phyloP scores from a whole-genome alignment of 1,140 invertebrate species.

The Penaeus japonicus region DNA sequence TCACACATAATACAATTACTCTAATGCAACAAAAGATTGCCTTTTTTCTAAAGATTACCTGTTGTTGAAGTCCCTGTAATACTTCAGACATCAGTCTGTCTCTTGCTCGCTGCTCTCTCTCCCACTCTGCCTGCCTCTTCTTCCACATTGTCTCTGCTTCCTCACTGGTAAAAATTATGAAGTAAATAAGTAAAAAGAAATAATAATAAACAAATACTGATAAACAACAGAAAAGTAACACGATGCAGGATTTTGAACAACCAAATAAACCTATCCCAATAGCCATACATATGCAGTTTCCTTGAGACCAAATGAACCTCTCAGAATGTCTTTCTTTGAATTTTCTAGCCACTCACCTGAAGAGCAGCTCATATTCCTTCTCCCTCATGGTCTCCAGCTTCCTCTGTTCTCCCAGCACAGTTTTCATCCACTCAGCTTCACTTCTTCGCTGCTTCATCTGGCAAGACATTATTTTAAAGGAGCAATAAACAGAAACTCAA shows the following conservation, averaged over 20 bases:
- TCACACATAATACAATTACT: no score
- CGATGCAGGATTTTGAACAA: no score
- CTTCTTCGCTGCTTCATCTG: slow-evolving; percentile 36
- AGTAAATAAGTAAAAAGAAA: not conserved
- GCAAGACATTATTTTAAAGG: not conserved
- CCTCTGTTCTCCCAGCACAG: slow-evolving; percentile 40
- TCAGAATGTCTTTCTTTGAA: not conserved
- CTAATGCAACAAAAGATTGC: no score
- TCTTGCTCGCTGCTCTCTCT: slow-evolving; percentile 45
- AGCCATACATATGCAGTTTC: no score
- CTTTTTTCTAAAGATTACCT: slow-evolving; percentile 8
- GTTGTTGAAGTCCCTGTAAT: slow-evolving; percentile 36
- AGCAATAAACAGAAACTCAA: not conserved
- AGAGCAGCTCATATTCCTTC: slow-evolving; percentile 49
- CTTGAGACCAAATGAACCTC: not conserved
- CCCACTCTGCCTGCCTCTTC: slow-evolving; percentile 39
- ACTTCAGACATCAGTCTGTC: slow-evolving; percentile 46
- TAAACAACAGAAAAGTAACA: not conserved
- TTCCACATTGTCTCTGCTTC: slow-evolving; percentile 48
- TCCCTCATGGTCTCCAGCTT: slow-evolving; percentile 35
- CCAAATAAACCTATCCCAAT: no score
- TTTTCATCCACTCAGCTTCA: slow-evolving; percentile 44
- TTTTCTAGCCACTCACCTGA: slow-evolving; percentile 23
- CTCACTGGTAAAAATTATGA: slow-evolving; percentile 6
- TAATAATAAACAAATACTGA: not conserved